These are phyloP conservation scores for Torymus auratus DNA, from an alignment of 2,888 invertebrate genomes.

Conservation along the genomic window DNA sequence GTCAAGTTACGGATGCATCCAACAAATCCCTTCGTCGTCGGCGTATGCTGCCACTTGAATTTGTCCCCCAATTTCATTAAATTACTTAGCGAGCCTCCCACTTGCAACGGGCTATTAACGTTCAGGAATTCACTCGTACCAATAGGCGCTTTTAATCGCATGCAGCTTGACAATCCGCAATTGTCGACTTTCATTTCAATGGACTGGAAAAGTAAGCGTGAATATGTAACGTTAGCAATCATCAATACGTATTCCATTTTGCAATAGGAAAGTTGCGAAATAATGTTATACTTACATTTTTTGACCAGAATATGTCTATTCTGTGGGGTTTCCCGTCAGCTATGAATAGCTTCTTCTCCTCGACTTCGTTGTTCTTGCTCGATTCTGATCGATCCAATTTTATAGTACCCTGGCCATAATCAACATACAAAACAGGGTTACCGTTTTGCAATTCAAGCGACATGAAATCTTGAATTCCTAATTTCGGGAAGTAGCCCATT, in stretches of 20 bases:
- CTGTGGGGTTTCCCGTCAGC: slow-evolving; percentile 92
- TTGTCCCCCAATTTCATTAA: slow-evolving; percentile 81
- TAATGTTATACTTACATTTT: slow-evolving; percentile 71
- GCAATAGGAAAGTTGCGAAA: not conserved
- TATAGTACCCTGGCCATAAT: slow-evolving; percentile 91
- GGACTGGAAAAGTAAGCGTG: slow-evolving; percentile 69
- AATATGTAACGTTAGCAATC: too few species aligned
- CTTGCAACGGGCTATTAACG: slow-evolving; percentile 91
- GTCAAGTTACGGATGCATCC: slow-evolving; percentile 96
- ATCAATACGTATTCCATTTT: too few species aligned
- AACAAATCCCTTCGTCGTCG: slow-evolving; percentile 85
- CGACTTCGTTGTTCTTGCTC: slow-evolving; percentile 76
- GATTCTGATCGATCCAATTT: slow-evolving; percentile 54
- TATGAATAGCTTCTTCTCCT: slow-evolving; percentile 84
- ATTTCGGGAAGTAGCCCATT: slow-evolving; percentile 80
- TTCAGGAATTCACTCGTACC: slow-evolving; percentile 87
- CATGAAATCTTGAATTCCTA: slow-evolving; percentile 91
- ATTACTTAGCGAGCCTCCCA: slow-evolving; percentile 86
- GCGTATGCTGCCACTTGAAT: slow-evolving; percentile 84
- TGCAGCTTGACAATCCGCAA: slow-evolving; percentile 84
- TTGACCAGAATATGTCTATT: slow-evolving; percentile 82
- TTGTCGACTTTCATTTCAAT: slow-evolving; percentile 89
- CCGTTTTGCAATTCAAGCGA: slow-evolving; percentile 91
- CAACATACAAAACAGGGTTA: slow-evolving; percentile 88
- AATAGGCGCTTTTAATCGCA: slow-evolving; percentile 84